Evolutionary conservation across 2,888 invertebrate genomes (phyloP).

Genomic region (Ophion obscuratus): DNA sequence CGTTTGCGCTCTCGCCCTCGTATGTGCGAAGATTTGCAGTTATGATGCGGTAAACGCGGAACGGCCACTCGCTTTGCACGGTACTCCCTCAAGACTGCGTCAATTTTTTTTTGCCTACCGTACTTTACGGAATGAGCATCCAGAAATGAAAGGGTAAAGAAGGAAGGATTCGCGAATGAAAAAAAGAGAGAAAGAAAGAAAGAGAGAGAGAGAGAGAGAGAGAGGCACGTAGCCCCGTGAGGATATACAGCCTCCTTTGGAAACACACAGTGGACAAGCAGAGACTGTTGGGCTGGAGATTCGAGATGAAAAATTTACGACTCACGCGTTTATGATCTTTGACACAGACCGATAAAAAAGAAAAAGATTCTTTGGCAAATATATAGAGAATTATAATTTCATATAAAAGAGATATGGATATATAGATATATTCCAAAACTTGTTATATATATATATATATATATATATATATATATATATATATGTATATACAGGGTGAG

Average conservation of each 20-base stretch:
- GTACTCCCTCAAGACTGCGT: background rate
- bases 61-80: background rate
- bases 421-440: background rate
- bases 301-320: slow-evolving; percentile 30
- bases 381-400: slow-evolving; percentile 31
- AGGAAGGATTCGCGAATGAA: no score
- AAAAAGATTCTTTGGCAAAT: slow-evolving; percentile 15
- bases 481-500: no score
- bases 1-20: slow-evolving; percentile 37
- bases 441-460: background rate
- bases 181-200: background rate
- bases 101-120: slow-evolving; percentile 8
- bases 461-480: background rate
- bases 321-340: slow-evolving; percentile 27
- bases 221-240: background rate
- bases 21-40: slow-evolving; percentile 56
- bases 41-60: slow-evolving; percentile 40
- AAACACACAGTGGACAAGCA: background rate
- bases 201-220: slow-evolving; percentile 5
- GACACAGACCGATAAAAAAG: slow-evolving; percentile 8
- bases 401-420: slow-evolving; percentile 28
- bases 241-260: background rate
- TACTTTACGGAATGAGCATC: slow-evolving; percentile 9
- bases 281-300: background rate
- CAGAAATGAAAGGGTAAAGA: slow-evolving; percentile 7